Evolutionary conservation across 2,888 invertebrate genomes (phyloP).

Genomic region (Sthenelais limicola): DNA sequence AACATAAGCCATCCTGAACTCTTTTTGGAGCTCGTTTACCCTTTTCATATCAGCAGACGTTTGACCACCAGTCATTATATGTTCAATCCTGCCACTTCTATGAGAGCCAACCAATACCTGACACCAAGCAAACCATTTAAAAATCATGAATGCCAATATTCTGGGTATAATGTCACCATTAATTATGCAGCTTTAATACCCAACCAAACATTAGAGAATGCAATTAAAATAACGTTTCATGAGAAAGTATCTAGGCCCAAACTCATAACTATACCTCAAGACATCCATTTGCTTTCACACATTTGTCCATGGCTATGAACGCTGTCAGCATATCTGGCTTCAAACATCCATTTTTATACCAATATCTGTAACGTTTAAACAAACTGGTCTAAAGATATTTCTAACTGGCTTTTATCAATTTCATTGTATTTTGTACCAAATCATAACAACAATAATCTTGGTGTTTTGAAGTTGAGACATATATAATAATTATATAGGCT

Average conservation of each 20-base stretch:
- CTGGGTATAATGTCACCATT: too few relatives aligned
- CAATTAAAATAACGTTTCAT: neutral
- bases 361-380: slow-evolving; percentile 59
- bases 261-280: slow-evolving; percentile 57
- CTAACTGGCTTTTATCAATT: too few relatives aligned
- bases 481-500: neutral
- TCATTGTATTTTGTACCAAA: neutral
- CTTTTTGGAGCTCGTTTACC: slow-evolving; percentile 55
- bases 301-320: slow-evolving; percentile 66
- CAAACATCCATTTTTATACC: slow-evolving; percentile 68
- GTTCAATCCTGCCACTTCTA: slow-evolving; percentile 67
- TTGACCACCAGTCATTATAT: slow-evolving; percentile 64
- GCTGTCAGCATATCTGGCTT: slow-evolving; percentile 67
- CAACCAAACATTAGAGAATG: too few relatives aligned
- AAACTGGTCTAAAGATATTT: too few relatives aligned
- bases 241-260: neutral
- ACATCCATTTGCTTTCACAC: slow-evolving; percentile 65
- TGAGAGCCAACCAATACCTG: slow-evolving; percentile 62
- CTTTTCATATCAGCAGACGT: slow-evolving; percentile 63
- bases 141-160: too few relatives aligned
- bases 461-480: too few relatives aligned
- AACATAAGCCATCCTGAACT: slow-evolving; percentile 52
- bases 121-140: neutral
- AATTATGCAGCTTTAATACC: neutral
- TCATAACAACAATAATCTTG: neutral